Conservation (phyloP, 2,797 vertebrate species). For the Brotogeris chrysoptera region DNA sequence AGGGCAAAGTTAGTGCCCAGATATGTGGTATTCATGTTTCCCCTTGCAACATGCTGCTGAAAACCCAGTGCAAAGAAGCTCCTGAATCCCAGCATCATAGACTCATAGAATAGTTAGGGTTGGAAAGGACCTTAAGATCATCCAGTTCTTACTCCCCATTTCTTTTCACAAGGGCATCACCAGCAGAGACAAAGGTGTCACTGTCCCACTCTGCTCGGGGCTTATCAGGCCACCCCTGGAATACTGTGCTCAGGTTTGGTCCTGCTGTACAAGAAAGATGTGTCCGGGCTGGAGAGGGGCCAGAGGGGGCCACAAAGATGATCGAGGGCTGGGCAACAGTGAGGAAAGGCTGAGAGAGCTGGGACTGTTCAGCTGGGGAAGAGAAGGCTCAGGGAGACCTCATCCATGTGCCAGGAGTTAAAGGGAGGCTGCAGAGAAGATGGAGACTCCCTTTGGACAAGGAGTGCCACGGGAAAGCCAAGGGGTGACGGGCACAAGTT, state of each 20-base stretch:
- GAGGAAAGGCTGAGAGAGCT: background rate
- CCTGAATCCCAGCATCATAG: background rate
- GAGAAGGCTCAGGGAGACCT: background rate
- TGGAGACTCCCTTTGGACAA: background rate
- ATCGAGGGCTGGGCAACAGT: background rate
- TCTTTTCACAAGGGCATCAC: background rate
- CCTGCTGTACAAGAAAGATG: background rate
- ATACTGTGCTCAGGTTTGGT: background rate
- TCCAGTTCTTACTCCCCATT: too few relatives aligned
- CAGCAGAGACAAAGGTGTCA: background rate
- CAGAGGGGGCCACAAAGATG: background rate
- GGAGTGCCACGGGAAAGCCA: fast-evolving
- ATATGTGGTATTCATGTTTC: background rate
- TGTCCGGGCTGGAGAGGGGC: background rate
- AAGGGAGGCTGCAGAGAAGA: background rate
- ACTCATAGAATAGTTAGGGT: too few relatives aligned
- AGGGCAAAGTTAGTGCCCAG: background rate
- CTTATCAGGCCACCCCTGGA: background rate
- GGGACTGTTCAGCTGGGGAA: background rate
- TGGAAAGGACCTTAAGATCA: too few relatives aligned
- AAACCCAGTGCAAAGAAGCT: background rate
- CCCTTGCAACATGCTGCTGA: background rate
- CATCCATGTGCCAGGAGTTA: background rate
- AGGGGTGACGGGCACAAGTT: background rate
- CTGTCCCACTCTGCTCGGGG: background rate